Evolutionary conservation across 1,140 invertebrate genomes (phyloP), one percentile per base, ranked within the genome.

Genomic region (Zaprionus lachaisei): DNA sequence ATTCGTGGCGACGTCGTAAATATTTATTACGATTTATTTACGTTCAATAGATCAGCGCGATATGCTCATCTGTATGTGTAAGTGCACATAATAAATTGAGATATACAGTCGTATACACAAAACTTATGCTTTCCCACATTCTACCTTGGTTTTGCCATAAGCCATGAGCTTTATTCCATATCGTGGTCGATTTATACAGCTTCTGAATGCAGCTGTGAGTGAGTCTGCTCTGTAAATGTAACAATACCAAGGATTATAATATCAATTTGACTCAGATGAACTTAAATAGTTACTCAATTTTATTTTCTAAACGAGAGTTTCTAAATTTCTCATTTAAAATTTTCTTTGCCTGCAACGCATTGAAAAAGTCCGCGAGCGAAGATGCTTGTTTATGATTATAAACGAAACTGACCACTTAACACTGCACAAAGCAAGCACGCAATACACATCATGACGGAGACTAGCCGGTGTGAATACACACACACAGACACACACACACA

Each of bases 1-100:
- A 84, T 84, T 86, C 80, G 77, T 83, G 77, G 66, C 70, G 74
- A 64, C 57, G 22, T 55, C 68, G 71, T 82, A 82, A 72, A 82
- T 79, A 86, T 85, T 81, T 81, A 84, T 84, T 81, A 54, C 77
- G 41, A 56, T 80, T 69, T 72, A 68, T 74, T 68, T 51, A 47
- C 55, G n/a, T 60, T 44, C 41, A 67, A 68, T 56, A 57, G 20
- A 47, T 58, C 14, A 24, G 37, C 57, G 17, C 41, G 41, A 54
- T 49, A 65, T 58, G n/a, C 47, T 12, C 4, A 37, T 26, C 28
- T 28, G 54, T 44, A 34, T 73, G 20, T 68, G 49, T 41, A 38
- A 57, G n/a, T 66, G 34, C 31, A 4, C 7, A 57, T 55, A 26
- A 44, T 44, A 44, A 9, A 44, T 44, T n/a, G n/a, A 44, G n/a